A percentile compares a stretch with the other conserved stretches of the same genome.
Conservation (phyloP, 2,797 vertebrate species). For the Xenentodon cancila region DNA sequence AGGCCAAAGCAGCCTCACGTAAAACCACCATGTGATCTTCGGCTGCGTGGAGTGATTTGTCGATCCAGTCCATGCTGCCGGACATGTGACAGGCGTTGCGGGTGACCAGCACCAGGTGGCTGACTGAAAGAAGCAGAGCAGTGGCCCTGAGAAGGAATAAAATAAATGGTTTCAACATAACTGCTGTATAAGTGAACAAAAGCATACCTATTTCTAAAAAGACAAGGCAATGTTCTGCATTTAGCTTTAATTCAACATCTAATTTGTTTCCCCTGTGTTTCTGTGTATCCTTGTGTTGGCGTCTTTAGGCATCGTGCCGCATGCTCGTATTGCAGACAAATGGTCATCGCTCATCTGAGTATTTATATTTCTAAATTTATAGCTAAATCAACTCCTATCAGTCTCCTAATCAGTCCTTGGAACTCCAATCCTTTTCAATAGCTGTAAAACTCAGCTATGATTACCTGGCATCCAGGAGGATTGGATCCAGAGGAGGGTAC, state of each 20-base stretch:
- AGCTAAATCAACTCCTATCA: too few relatives aligned
- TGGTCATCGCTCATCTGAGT: too few relatives aligned
- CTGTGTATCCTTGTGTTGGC: too few relatives aligned
- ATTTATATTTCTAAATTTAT: too few relatives aligned
- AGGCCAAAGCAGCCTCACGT: slow-evolving; percentile 91
- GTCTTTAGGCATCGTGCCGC: too few relatives aligned
- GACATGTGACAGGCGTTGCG: slow-evolving; percentile 94
- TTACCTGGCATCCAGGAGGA: slow-evolving; percentile 96
- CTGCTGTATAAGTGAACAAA: too few relatives aligned
- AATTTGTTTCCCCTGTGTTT: too few relatives aligned
- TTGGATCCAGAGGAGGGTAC: slow-evolving; percentile 96
- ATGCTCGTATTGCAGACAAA: too few relatives aligned
- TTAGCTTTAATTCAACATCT: too few relatives aligned
- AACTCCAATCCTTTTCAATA: slow-evolving; percentile 2
- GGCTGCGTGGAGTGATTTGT: slow-evolving; percentile 91
- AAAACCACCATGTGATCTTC: slow-evolving; percentile 94
- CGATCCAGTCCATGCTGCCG: slow-evolving; percentile 93
- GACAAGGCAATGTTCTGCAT: too few relatives aligned
- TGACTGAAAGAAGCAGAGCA: slow-evolving; percentile 92
- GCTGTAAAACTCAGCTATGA: slow-evolving; percentile 8
- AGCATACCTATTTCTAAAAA: too few relatives aligned
- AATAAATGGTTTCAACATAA: not conserved
- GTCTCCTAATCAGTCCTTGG: slow-evolving; percentile 3
- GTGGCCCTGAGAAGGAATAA: slow-evolving; percentile 83
- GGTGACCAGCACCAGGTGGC: slow-evolving; percentile 95